phyloP scores from a whole-genome alignment of 2,888 invertebrate genomes.

The Hedya salicella region DNA sequence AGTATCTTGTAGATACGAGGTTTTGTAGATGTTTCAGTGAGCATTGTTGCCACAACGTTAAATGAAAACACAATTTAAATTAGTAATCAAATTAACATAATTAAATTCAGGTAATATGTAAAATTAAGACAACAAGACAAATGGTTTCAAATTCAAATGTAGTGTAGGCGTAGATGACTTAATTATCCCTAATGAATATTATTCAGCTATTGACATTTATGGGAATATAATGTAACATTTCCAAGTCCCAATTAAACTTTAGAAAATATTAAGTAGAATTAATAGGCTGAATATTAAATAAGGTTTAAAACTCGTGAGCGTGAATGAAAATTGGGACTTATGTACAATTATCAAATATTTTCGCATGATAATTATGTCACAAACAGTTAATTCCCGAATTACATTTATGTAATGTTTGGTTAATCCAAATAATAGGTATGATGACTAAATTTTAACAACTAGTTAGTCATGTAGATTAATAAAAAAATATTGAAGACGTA shows the following conservation, averaged over 20 bases:
- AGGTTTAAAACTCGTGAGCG: constrained; percentile 15
- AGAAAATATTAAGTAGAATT: constrained; percentile 13
- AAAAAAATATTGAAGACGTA: too few relatives aligned
- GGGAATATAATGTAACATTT: constrained; percentile 19
- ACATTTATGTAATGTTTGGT: background rate
- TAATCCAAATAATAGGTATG: too few relatives aligned
- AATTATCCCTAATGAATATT: constrained; percentile 14
- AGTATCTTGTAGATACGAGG: too few relatives aligned
- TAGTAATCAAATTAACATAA: too few relatives aligned
- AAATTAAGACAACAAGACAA: too few relatives aligned
- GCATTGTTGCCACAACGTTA: too few relatives aligned
- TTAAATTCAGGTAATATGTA: too few relatives aligned
- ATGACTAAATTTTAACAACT: too few relatives aligned
- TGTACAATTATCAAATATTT: background rate
- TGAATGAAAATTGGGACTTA: constrained; percentile 7
- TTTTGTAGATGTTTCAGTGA: too few relatives aligned
- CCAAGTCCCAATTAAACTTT: constrained; percentile 24
- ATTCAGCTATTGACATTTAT: constrained; percentile 22
- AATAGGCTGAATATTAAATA: constrained; percentile 23
- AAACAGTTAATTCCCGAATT: background rate
- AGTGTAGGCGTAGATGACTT: background rate
- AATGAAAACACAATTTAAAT: too few relatives aligned
- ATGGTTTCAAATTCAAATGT: too few relatives aligned
- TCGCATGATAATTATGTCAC: background rate
- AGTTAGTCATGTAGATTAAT: too few relatives aligned